A percentile compares a stretch with the other conserved stretches of the same genome.
Conservation (phyloP, 2,113 vertebrate genomes). For the Coreoperca whiteheadi region DNA sequence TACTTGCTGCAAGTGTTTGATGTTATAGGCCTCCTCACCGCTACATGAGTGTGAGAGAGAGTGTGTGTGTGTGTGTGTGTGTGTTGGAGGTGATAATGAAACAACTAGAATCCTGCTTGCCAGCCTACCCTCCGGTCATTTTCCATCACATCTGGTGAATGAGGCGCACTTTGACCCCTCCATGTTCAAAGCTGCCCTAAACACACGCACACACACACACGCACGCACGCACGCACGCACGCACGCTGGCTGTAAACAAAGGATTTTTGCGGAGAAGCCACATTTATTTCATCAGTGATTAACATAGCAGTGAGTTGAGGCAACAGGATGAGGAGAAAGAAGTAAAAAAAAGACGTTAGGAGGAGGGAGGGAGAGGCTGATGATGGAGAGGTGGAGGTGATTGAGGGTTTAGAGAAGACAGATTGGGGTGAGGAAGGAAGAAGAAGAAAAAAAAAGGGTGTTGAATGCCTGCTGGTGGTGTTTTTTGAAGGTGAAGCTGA, state of each 20-base stretch:
- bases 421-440: background rate
- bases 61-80: slow-evolving; percentile 31
- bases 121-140: slow-evolving; percentile 64
- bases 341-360: background rate
- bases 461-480: background rate
- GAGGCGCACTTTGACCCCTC: slow-evolving; percentile 59
- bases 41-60: slow-evolving; percentile 32
- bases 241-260: slow-evolving; percentile 42
- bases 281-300: slow-evolving; percentile 24
- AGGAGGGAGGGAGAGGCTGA: background rate
- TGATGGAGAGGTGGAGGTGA: background rate
- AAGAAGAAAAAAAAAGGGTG: background rate
- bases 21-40: slow-evolving; percentile 49
- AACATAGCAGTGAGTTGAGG: slow-evolving; percentile 29
- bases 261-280: background rate
- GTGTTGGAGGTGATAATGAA: slow-evolving; percentile 71
- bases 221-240: slow-evolving; percentile 4
- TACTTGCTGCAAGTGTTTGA: slow-evolving; percentile 73
- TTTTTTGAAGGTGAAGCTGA: background rate
- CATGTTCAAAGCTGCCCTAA: slow-evolving; percentile 55
- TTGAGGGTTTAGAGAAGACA: background rate
- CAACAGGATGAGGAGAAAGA: slow-evolving; percentile 1
- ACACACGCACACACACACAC: slow-evolving; percentile 30
- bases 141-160: slow-evolving; percentile 73
- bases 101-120: slow-evolving; percentile 61